Evolutionary conservation across 2,888 invertebrate species (phyloP), one percentile per base, ranked within the genome.

Genomic region (Archaeoteleia sp.): DNA sequence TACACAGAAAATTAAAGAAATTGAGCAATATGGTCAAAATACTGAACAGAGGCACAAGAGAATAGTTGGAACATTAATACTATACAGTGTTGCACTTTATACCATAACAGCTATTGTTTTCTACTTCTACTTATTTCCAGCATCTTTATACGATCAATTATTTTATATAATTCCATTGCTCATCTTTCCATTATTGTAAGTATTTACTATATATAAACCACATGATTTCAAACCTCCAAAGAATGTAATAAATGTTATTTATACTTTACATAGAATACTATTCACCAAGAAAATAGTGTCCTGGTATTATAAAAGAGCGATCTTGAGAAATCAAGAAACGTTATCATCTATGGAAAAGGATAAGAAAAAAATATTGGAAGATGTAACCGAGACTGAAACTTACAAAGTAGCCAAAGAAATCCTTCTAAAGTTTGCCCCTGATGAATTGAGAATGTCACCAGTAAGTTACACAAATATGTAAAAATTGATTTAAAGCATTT

Each of bases 371-470:
- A 91, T 98, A 70, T 87, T 99, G 55, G 97, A 98, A 80, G 93
- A 95, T 82, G 97, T 99, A 23, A 97, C 95, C 92, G 97, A 98
- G 81, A 98, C 93, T 27, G 98, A 98, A 86, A 98, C 97, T 0
- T 99, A 97, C 83, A 98, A 98, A 88, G 94, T 91, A 42, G 96
- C 96, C 2, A 95, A 93, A 84, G 92, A 93, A 83, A 94, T 97
- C 74, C 87, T 97, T 57, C 93, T 95, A 84, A 94, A 93, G 83
- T 96, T 92, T 87, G 96, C 91, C 63, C 91, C 91, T 13, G 90
- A 90, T 71, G 88, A 88, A 74, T 79, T 89, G 10, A 79, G 78
- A 70, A 84, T 85, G 78, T 80, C 81, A 42, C 78, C 82, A n/a
- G n/a, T n/a, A n/a, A n/a, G n/a, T n/a, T n/a, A n/a, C n/a, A n/a